These are phyloP conservation scores for Jaculus jaculus DNA, from an alignment of 2,113 vertebrate genomes.

Conservation along the genomic window DNA sequence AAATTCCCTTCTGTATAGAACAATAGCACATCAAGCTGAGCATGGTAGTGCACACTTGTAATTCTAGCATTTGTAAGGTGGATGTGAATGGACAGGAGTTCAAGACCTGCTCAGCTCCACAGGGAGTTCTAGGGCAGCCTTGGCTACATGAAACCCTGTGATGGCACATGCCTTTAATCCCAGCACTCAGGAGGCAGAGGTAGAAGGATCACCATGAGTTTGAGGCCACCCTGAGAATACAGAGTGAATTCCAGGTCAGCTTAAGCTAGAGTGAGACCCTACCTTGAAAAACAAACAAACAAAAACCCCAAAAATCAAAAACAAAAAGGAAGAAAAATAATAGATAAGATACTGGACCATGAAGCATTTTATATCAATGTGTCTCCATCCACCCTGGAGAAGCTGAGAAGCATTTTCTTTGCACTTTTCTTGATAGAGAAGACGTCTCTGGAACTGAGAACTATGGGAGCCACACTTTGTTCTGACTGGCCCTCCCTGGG, in stretches of 20 bases:
- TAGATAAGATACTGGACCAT: neutral
- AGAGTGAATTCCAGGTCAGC: no score
- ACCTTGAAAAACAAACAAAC: no score
- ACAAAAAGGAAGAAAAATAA: neutral
- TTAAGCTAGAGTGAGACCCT: no score
- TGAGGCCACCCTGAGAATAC: no score
- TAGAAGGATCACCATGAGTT: no score
- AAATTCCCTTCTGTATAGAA: neutral
- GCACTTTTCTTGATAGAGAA: neutral
- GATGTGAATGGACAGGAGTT: neutral
- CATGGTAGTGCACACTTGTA: neutral
- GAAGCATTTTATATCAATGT: neutral
- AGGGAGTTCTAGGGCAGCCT: neutral
- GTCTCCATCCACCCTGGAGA: neutral
- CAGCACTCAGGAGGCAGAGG: no score
- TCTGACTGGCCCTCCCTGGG: neutral
- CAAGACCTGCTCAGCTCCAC: neutral
- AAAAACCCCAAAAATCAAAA: no score
- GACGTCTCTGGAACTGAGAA: neutral
- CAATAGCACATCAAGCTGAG: neutral
- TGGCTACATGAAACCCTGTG: neutral
- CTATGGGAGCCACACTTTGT: neutral
- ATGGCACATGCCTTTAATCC: no score
- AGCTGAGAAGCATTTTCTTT: neutral
- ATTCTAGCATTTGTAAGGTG: neutral